Percentiles rank a stretch among this genome's conserved stretches.
phyloP scores from a whole-genome alignment of 1,140 invertebrate genomes.

The Manduca sexta region DNA sequence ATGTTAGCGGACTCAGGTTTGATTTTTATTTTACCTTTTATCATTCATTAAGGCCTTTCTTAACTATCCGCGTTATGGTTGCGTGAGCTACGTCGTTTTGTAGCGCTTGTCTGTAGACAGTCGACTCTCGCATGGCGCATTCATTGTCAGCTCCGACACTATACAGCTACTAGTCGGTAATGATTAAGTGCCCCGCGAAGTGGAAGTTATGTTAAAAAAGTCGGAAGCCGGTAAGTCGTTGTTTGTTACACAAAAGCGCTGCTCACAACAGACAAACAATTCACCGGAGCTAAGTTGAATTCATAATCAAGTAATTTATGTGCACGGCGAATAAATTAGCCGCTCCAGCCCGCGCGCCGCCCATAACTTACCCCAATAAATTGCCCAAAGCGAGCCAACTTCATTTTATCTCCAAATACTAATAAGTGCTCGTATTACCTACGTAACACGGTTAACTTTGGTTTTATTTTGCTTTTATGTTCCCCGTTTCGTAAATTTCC shows the following conservation, averaged over 20 bases:
- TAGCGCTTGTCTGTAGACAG: neutral
- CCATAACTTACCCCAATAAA: constrained; percentile 72
- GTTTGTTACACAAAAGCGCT: constrained; percentile 61
- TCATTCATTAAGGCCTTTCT: too few relatives aligned
- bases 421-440: constrained; percentile 63
- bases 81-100: neutral
- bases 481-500: constrained; percentile 39
- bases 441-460: constrained; percentile 35
- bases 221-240: constrained; percentile 26
- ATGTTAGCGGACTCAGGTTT: constrained; percentile 26
- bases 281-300: constrained; percentile 68
- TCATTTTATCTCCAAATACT: constrained; percentile 71
- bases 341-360: constrained; percentile 62
- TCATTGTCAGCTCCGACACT: too few relatives aligned
- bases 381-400: constrained; percentile 69
- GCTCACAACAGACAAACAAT: constrained; percentile 66
- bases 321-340: constrained; percentile 72
- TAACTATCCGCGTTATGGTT: too few relatives aligned
- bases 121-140: neutral
- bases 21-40: constrained; percentile 1
- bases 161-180: too few relatives aligned
- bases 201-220: constrained; percentile 4
- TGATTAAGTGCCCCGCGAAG: too few relatives aligned
- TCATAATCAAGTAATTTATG: constrained; percentile 74
- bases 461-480: constrained; percentile 57